Evolutionary conservation across 2,888 invertebrate species (phyloP), one percentile per base, ranked within the genome.

Genomic region (Pediacus dermestoides): DNA sequence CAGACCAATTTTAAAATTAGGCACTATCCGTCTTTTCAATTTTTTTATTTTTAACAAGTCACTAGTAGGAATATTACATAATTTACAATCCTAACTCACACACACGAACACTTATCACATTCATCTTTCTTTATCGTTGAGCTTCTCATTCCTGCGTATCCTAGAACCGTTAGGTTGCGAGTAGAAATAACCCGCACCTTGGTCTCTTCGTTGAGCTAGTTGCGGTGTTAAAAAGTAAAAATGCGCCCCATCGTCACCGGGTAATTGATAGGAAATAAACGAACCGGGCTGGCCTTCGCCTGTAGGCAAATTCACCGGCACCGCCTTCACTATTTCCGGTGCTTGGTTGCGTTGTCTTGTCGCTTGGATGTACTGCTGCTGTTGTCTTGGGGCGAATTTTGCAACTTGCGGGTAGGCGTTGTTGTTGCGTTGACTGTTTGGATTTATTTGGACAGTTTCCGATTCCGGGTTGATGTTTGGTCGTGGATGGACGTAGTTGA

Each of bases 221-320:
- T 83, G 84, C 2, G 86, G 85, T 38, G 85, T 85, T 41, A 85
- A 69, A 71, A 86, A 86, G 63, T 85, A 86, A 57, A 85, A 84
- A 67, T 85, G 86, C 0, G 85, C 85, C 6, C 83, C 82, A 51
- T 83, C 81, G 52, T 84, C 83, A 1, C 85, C 85, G 0, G 86
- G 85, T 40, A 85, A 69, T 53, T 80, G 71, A 65, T 85, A 86
- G 6, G 85, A 82, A 48, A 85, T 81, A 55, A 80, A 80, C 10
- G 10, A 9, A 13, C 34, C 26, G 4, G 28, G 18, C 52, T 52
- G 12, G 45, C 46, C n/a, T 76, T 77, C n/a, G 71, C 70, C 44
- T 70, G 64, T 23, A 71, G 70, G n/a, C 71, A 46, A 52, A 42
- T 48, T 48, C 35, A 53, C 52, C 39, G 42, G 47, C 11, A 60